Base-by-base conservation (phyloP, 92 coral and sea anemone genomes). In the Epizoanthus ramosus region DNA sequence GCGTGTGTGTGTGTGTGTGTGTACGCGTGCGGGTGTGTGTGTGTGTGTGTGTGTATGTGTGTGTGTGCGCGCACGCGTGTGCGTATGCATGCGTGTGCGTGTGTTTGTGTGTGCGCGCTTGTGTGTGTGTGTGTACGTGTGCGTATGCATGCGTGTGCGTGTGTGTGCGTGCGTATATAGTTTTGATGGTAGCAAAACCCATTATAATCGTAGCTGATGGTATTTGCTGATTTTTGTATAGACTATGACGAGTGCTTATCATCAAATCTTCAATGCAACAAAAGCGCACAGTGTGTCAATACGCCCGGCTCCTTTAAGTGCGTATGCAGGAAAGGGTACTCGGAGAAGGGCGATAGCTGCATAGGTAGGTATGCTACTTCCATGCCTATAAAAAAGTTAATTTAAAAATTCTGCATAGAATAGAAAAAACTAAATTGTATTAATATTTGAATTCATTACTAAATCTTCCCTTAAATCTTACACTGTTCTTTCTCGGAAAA, bases 191-290 rank as follows among this genome's bases (percentile, higher is more conserved):
- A 21, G 39, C 19, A 21, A 50, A 50, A 71, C 22, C 22, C n/a
- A 52, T 31, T 47, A 12, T 50, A 17, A 13, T 69, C 17, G 6
- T 7, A 69, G 6, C 6, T 35, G 2, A 7, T 22, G 23, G n/a
- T 31, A 24, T 50, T 23, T 50, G 12, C 63, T 45, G 41, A 43
- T 39, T 18, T 59, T 5, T 3, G 22, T 35, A 39, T 50, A 72
- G 82, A 77, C 61, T 77, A 77, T 18, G 82, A 77, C 41, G 82
- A 77, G 71, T 77, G 82, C n/a, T 33, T n/a, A 14, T 41, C 43
- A 22, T 61, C 58, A n/a, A 69, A 77, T 1, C 53, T 3, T 24
- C 82, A 68, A 8, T 77, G 82, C 57, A 39, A 41, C 14, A 60
- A 37, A 14, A 21, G 45, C 57, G 68, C 39, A 54, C 45, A 21